Evolutionary conservation across 2,888 invertebrate species (phyloP).

Genomic region (Caenorhabditis zanzibari): DNA sequence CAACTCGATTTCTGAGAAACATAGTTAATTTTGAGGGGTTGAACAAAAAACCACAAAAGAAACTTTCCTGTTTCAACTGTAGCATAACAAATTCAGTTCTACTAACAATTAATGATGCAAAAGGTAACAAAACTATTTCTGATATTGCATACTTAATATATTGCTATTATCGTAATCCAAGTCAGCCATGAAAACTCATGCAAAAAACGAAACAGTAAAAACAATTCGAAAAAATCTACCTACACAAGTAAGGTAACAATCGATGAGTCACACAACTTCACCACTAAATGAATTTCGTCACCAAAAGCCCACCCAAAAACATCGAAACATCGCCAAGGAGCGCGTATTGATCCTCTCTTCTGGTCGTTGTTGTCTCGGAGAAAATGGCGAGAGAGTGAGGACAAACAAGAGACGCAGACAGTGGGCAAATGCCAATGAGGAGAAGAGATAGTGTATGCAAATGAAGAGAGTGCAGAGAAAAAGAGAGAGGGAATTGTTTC

Average conservation of each 20-base stretch:
- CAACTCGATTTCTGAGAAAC: too few relatives aligned
- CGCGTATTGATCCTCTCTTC: constrained; percentile 45
- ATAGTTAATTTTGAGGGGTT: too few relatives aligned
- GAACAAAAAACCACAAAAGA: too few relatives aligned
- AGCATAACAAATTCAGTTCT: too few relatives aligned
- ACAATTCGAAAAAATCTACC: background rate
- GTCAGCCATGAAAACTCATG: too few relatives aligned
- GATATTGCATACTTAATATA: too few relatives aligned
- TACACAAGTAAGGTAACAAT: background rate
- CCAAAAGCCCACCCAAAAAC: constrained; percentile 12
- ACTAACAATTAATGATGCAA: too few relatives aligned
- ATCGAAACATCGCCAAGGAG: constrained; percentile 32
- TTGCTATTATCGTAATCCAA: too few relatives aligned
- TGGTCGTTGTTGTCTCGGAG: constrained; percentile 20
- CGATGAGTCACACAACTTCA: background rate
- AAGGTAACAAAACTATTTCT: too few relatives aligned
- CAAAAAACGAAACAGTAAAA: too few relatives aligned
- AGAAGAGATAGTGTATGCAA: constrained; percentile 19
- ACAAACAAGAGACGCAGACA: constrained; percentile 33
- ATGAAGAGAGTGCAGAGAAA: constrained; percentile 19
- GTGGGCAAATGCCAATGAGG: constrained; percentile 18
- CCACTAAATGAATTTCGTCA: constrained; percentile 14
- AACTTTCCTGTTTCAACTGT: too few relatives aligned
- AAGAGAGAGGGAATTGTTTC: constrained; percentile 27
- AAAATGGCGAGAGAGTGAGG: constrained; percentile 17